These are phyloP conservation scores for Oxystoma pomonae DNA, from an alignment of 2,888 invertebrate species.

Conservation along the genomic window DNA sequence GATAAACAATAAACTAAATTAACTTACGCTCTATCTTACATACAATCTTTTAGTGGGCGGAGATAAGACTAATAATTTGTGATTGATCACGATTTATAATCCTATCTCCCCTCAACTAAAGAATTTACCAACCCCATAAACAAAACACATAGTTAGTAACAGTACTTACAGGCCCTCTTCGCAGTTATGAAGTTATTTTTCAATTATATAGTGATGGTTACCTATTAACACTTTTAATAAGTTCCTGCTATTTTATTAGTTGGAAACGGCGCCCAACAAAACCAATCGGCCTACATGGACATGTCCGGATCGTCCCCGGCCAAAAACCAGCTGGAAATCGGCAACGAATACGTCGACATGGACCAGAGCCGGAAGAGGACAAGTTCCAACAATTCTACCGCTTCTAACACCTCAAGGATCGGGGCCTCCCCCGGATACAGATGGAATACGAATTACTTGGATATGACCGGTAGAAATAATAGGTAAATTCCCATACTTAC, in stretches of 20 bases:
- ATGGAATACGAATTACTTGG: constrained; percentile 42
- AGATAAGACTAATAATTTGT: too few species aligned
- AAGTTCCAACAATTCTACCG: constrained; percentile 16
- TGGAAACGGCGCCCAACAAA: background rate
- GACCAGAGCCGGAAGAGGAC: constrained; percentile 20
- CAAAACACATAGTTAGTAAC: too few species aligned
- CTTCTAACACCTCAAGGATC: background rate
- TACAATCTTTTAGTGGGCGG: too few species aligned
- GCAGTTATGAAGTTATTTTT: constrained; percentile 18
- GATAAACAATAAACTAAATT: too few species aligned
- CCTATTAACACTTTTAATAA: too few species aligned
- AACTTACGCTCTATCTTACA: too few species aligned
- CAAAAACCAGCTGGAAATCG: background rate
- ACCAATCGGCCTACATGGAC: constrained; percentile 17
- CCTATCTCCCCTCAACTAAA: too few species aligned
- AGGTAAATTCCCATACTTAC: too few species aligned
- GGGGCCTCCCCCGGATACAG: background rate
- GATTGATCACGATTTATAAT: too few species aligned
- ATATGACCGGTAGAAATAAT: constrained; percentile 37
- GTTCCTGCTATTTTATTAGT: too few species aligned
- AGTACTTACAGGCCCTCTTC: constrained; percentile 19
- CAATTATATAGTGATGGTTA: constrained; percentile 17
- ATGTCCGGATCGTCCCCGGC: constrained; percentile 7
- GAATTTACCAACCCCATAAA: too few species aligned
- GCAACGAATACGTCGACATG: constrained; percentile 30